A percentile compares a stretch with the other conserved stretches of the same genome.
These are phyloP conservation scores for Lepidurus couesii DNA, from an alignment of 1,140 invertebrate species.

Conservation along the genomic window DNA sequence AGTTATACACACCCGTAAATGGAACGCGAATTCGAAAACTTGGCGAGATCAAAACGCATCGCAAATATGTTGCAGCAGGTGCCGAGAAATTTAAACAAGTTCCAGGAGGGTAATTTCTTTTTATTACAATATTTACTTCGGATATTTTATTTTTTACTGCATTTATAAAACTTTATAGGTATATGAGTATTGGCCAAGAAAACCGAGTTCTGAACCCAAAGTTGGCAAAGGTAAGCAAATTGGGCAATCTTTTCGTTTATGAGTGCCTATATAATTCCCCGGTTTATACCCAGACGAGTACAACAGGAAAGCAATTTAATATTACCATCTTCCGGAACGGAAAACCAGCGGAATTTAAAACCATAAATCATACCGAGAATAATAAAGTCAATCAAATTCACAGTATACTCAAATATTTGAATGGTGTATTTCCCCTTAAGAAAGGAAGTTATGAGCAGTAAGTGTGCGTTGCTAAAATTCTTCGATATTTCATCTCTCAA, in stretches of 20 bases:
- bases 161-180: background rate
- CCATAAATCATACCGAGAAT: background rate
- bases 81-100: slow-evolving; percentile 1
- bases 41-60: background rate
- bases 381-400: background rate
- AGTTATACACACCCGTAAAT: background rate
- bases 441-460: slow-evolving; percentile 6
- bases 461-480: background rate
- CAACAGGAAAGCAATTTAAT: background rate
- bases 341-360: background rate
- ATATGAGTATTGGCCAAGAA: background rate
- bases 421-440: background rate
- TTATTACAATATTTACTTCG: background rate
- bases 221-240: background rate
- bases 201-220: background rate
- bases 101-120: background rate
- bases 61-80: background rate
- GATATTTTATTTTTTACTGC: background rate
- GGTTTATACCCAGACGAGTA: background rate
- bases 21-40: background rate
- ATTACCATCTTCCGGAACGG: background rate
- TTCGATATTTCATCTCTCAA: background rate
- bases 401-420: background rate
- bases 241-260: background rate
- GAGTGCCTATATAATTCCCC: background rate